Conservation (phyloP, 2,113 vertebrate genomes). For the Osmerus mordax region DNA sequence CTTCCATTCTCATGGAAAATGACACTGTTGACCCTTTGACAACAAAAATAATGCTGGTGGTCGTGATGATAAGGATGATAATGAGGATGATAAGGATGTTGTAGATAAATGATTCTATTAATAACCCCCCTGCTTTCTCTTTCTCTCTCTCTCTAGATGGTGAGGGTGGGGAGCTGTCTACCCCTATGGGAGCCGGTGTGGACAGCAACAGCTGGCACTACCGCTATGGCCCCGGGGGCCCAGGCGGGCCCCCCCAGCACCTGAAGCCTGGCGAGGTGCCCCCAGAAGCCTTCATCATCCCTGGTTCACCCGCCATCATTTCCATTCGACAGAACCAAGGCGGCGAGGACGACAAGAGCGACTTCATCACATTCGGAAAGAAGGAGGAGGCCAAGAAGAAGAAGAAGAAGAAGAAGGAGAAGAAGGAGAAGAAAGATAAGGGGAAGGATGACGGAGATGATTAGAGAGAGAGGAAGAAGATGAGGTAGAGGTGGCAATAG, state of each 20-base stretch:
- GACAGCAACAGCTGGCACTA: constrained; percentile 99
- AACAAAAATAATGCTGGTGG: not conserved
- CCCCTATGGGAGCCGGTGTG: constrained; percentile 93
- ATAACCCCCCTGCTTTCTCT: constrained; percentile 18
- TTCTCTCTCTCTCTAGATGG: constrained; percentile 75
- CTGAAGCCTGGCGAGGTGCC: constrained; percentile 94
- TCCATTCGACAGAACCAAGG: constrained; percentile 96
- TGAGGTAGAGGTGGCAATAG: constrained; percentile 67
- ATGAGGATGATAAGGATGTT: not conserved
- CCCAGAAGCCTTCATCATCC: constrained; percentile 99
- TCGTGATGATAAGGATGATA: not conserved
- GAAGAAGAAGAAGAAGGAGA: constrained; percentile 99
- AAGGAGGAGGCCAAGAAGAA: constrained; percentile 98
- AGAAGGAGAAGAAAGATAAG: constrained; percentile 96
- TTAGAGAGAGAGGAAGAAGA: constrained; percentile 72
- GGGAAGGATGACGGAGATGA: constrained; percentile 95
- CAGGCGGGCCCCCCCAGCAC: constrained; percentile 81
- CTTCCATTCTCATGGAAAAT: not conserved
- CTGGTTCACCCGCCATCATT: constrained; percentile 97
- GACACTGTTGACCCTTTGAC: not conserved
- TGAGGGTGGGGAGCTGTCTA: constrained; percentile 94
- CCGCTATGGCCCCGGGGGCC: constrained; percentile 89
- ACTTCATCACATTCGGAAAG: constrained; percentile 98
- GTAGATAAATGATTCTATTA: not conserved
- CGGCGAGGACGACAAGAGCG: constrained; percentile 92